These are phyloP conservation scores for Larimichthys polyactis DNA, from an alignment of 2,113 vertebrate species.

Conservation along the genomic window DNA sequence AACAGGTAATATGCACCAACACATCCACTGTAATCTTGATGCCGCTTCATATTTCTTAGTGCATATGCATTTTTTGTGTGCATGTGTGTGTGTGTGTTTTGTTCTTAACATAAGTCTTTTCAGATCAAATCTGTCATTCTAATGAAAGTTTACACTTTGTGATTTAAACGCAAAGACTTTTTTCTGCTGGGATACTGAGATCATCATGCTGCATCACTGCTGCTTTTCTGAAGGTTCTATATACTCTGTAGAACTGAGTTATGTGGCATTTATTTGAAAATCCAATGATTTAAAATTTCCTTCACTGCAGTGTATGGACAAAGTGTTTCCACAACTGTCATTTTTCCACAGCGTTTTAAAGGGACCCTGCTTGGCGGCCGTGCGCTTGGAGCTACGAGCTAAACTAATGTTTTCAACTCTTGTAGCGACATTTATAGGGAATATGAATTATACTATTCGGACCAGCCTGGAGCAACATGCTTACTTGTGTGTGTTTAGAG, in stretches of 20 bases:
- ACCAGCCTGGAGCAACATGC: conserved; percentile 17
- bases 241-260: conserved; percentile 59
- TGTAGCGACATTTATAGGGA: conserved; percentile 45
- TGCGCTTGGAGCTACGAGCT: conserved; percentile 35
- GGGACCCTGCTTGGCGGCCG: conserved; percentile 26
- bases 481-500: conserved; percentile 24
- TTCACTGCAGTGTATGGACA: conserved; percentile 41
- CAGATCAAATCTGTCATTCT: neutral
- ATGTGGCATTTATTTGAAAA: conserved; percentile 78
- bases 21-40: neutral
- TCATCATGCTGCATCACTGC: conserved; percentile 43
- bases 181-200: conserved; percentile 23
- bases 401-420: conserved; percentile 46
- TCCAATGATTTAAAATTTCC: conserved; percentile 70
- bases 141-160: conserved; percentile 7
- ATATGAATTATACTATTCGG: conserved; percentile 31
- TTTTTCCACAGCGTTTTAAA: conserved; percentile 57
- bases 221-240: conserved; percentile 47
- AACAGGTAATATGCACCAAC: neutral
- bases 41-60: neutral
- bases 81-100: neutral
- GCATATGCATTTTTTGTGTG: neutral
- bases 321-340: conserved; percentile 63
- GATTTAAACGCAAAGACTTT: conserved; percentile 39
- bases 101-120: neutral